Evolutionary conservation across 2,797 vertebrate genomes (phyloP).

Genomic region (Semotilus atromaculatus): DNA sequence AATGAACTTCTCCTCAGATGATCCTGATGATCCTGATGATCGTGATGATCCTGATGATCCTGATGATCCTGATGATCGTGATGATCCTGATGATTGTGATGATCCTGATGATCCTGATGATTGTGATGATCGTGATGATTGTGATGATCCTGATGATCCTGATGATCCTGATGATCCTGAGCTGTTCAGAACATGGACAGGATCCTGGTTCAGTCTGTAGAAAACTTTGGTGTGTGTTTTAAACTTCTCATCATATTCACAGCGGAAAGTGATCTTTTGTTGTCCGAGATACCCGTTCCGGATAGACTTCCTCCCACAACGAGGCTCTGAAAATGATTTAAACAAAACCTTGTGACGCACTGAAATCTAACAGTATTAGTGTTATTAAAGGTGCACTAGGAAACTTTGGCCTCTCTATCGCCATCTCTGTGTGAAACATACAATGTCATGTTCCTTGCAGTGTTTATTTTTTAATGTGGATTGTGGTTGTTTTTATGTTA

Average conservation of each 20-base stretch:
- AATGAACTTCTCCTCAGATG: neutral
- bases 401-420: neutral
- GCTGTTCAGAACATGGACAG: neutral
- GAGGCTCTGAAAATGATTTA: neutral
- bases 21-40: neutral
- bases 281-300: fast-evolving
- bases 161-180: neutral
- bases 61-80: neutral
- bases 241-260: neutral
- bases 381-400: neutral
- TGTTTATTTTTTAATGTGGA: neutral
- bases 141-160: neutral
- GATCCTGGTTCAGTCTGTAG: neutral
- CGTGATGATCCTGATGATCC: neutral
- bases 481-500: neutral
- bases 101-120: too few species aligned
- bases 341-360: neutral
- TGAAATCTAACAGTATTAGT: neutral
- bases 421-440: neutral
- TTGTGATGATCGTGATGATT: neutral
- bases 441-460: neutral
- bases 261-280: neutral
- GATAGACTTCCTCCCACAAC: neutral
- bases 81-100: too few species aligned
- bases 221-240: neutral